Base-by-base conservation (phyloP, 1,140 invertebrate genomes). In the Mactra quadrangularis region DNA sequence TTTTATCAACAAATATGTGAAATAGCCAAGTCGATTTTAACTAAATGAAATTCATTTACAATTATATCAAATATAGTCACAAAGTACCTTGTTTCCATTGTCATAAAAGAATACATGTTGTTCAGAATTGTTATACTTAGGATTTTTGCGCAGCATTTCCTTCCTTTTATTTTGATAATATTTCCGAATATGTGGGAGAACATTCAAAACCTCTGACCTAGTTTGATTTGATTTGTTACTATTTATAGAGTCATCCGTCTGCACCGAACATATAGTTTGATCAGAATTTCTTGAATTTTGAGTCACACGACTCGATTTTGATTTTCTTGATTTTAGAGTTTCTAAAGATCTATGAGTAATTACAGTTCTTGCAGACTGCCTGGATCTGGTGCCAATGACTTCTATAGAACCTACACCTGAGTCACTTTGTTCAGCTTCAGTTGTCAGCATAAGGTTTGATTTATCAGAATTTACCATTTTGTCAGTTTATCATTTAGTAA, bases 51-150 rank as follows among this genome's bases (percentile, higher is more conserved):
- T n/a, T n/a, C n/a, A n/a, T n/a, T n/a, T n/a, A n/a, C n/a, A n/a
- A n/a, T n/a, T n/a, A n/a, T n/a, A n/a, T n/a, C n/a, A n/a, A n/a
- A n/a, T n/a, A n/a, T n/a, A n/a, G n/a, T n/a, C n/a, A n/a, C n/a
- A n/a, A 62, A 38, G 19, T 52, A 72, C 68, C 68, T 72, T 15
- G 29, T 55, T 52, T 27, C 68, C 68, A 11, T 53, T n/a, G 6
- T 45, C 47, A 27, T 75, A 53, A 75, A 59, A 75, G 60, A 75
- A 59, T 33, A 75, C 72, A 15, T 59, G 53, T 31, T 75, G 72
- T 25, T 75, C 50, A 31, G 29, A 50, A 60, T 35, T 75, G 35
- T 75, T 53, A 47, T 75, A 75, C 72, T 45, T 41, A 3, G 72
- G 72, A 45, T 75, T 33, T 17, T 35, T 57, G 3, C 22, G 13